These are phyloP conservation scores for Anthopleura sola DNA, from an alignment of 64 coral and sea anemone genomes.

Conservation along the genomic window DNA sequence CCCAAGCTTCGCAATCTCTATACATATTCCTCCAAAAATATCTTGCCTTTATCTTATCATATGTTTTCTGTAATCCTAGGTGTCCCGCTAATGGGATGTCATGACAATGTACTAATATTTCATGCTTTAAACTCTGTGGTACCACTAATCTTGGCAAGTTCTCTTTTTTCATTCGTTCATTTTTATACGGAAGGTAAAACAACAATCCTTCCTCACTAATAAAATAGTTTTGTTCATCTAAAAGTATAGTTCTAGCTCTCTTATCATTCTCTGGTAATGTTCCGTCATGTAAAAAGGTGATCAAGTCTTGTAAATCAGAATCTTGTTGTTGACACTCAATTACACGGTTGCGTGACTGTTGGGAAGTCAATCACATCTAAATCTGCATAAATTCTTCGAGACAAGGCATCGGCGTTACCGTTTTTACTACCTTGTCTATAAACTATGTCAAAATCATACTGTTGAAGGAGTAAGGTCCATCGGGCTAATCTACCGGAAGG, in stretches of 20 bases:
- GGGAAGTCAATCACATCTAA: background rate
- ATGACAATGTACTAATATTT: constrained; percentile 10
- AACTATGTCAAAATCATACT: constrained; percentile 34
- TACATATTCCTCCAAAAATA: constrained; percentile 39
- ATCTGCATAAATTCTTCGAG: background rate
- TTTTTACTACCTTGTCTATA: constrained; percentile 10
- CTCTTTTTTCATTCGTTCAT: background rate
- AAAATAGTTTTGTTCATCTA: constrained; percentile 21
- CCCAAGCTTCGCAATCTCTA: constrained; percentile 1
- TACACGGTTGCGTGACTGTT: background rate
- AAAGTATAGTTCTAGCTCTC: background rate
- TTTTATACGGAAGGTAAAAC: background rate
- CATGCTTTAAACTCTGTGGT: constrained; percentile 8
- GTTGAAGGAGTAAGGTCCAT: constrained; percentile 21
- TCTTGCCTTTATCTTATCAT: constrained; percentile 10
- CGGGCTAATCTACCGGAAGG: constrained; percentile 12
- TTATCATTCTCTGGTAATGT: background rate
- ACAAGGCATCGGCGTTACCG: constrained; percentile 22
- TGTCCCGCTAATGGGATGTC: constrained; percentile 10
- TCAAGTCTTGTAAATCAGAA: constrained; percentile 12
- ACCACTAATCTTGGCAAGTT: constrained; percentile 19
- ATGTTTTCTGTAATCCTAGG: constrained; percentile 19
- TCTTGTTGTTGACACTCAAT: background rate
- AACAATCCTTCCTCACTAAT: constrained; percentile 14
- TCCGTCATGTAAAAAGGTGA: background rate